phyloP scores from a whole-genome alignment of 1,140 invertebrate genomes.

The Tetramorium parvispinum region DNA sequence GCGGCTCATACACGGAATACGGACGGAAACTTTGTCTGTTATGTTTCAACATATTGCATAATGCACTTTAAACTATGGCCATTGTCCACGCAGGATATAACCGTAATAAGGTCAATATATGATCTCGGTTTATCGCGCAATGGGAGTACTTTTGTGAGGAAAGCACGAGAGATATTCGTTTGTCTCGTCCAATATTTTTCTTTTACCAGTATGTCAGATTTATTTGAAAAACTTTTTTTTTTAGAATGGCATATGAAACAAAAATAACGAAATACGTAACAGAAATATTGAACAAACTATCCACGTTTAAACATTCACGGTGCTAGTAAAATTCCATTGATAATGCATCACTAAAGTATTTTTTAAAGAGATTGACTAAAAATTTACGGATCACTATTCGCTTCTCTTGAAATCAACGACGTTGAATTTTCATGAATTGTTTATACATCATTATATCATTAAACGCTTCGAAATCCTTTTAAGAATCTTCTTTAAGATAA shows the following conservation, averaged over 20 bases:
- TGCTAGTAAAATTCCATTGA: slow-evolving; percentile 14
- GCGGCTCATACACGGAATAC: slow-evolving; percentile 33
- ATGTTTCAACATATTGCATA: slow-evolving; percentile 62
- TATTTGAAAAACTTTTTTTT: slow-evolving; percentile 29
- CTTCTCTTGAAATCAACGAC: not conserved
- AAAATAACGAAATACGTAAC: slow-evolving; percentile 28
- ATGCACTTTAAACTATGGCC: slow-evolving; percentile 43
- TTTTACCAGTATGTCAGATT: slow-evolving; percentile 15
- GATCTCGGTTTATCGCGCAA: slow-evolving; percentile 52
- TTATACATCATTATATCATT: not conserved
- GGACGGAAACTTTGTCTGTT: slow-evolving; percentile 52
- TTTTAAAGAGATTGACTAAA: not conserved
- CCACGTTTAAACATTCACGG: not conserved
- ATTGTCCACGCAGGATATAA: slow-evolving; percentile 56
- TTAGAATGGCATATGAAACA: not conserved
- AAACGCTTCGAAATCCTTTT: too few species aligned
- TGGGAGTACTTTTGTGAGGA: not conserved
- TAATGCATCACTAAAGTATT: not conserved
- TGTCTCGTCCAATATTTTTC: slow-evolving; percentile 1
- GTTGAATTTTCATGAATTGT: not conserved
- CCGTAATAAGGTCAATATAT: slow-evolving; percentile 60
- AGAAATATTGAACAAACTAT: slow-evolving; percentile 20
- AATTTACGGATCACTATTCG: not conserved
- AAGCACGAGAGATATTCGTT: slow-evolving; percentile 22
- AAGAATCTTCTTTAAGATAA: not conserved